These are phyloP conservation scores for Lapara coniferarum DNA, from an alignment of 2,888 invertebrate genomes.

Conservation along the genomic window DNA sequence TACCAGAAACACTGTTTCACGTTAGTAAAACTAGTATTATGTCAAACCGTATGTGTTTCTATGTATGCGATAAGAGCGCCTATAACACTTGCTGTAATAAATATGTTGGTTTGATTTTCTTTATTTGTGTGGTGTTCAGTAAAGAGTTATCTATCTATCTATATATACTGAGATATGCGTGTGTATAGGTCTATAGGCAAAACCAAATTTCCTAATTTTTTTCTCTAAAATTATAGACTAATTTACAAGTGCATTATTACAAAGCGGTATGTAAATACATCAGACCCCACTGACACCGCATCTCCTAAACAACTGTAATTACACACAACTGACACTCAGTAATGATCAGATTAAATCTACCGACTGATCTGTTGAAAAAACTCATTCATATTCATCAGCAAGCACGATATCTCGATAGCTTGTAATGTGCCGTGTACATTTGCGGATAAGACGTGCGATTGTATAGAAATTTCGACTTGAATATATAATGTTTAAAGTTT, in stretches of 20 bases:
- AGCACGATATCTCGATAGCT: slow-evolving; percentile 49
- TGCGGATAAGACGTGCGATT: background rate
- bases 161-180: no score
- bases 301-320: slow-evolving; percentile 57
- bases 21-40: no score
- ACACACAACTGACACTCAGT: slow-evolving; percentile 70
- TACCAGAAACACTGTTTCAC: no score
- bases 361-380: slow-evolving; percentile 57
- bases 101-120: no score
- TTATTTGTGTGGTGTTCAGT: no score
- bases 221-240: no score
- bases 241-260: slow-evolving; percentile 2
- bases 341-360: slow-evolving; percentile 70
- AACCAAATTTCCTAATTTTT: no score
- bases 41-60: no score
- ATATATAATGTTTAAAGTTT: background rate
- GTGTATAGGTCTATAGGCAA: no score
- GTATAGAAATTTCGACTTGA: background rate
- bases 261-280: slow-evolving; percentile 3
- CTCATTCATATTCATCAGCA: slow-evolving; percentile 71
- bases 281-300: background rate
- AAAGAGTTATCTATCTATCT: no score
- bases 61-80: no score
- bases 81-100: no score
- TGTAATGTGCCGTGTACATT: slow-evolving; percentile 3